A percentile compares a stretch with the other conserved stretches of the same genome.
Evolutionary conservation across 2,113 vertebrate species (phyloP).

Genomic region (Corydoras maculifer): DNA sequence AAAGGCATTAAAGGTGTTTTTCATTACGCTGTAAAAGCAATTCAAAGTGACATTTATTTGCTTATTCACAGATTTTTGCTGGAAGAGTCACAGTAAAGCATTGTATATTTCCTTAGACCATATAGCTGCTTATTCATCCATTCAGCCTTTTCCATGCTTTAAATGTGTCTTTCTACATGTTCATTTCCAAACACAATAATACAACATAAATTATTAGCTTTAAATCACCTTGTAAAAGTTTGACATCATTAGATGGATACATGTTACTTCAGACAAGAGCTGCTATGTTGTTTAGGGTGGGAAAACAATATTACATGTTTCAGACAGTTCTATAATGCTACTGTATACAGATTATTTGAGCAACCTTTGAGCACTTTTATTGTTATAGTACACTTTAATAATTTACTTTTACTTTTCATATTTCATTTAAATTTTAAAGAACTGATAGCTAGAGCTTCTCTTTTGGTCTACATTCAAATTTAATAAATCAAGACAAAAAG

Average conservation of each 20-base stretch:
- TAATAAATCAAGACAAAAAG: no score
- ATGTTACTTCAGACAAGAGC: constrained; percentile 16
- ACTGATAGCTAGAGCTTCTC: no score
- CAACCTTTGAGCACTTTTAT: not conserved
- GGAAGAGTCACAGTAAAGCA: not conserved
- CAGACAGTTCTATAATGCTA: not conserved
- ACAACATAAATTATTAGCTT: constrained; percentile 9
- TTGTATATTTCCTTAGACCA: constrained; percentile 8
- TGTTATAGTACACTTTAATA: no score
- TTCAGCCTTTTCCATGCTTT: not conserved
- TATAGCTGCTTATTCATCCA: not conserved
- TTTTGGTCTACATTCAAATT: no score
- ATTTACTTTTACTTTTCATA: no score
- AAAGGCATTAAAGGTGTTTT: not conserved
- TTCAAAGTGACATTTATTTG: constrained; percentile 3
- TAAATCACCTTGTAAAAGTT: constrained; percentile 20
- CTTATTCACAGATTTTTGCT: constrained; percentile 10
- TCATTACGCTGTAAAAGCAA: not conserved
- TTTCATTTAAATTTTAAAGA: no score
- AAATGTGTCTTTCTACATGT: constrained; percentile 1
- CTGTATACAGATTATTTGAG: not conserved
- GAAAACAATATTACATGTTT: not conserved
- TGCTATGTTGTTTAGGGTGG: constrained; percentile 4
- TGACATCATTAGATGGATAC: not conserved
- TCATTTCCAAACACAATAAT: constrained; percentile 3